These are phyloP conservation scores for Allolobophora icterica DNA, from an alignment of 2,888 invertebrate genomes.

Conservation along the genomic window DNA sequence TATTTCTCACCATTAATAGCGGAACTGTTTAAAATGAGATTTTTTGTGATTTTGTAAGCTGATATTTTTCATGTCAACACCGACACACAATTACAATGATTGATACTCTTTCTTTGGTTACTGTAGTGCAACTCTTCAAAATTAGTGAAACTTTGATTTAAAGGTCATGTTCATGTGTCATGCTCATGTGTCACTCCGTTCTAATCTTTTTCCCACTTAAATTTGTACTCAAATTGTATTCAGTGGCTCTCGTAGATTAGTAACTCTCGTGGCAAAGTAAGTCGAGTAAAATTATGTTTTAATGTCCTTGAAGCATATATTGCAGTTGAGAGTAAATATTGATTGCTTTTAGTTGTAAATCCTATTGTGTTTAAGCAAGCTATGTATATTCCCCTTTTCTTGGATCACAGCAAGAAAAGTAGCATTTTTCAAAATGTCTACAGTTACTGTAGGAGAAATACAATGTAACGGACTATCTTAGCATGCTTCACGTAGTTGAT, in stretches of 20 bases:
- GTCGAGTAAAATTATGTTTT: background rate
- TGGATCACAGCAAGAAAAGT: background rate
- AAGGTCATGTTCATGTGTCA: background rate
- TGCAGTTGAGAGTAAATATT: background rate
- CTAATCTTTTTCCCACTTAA: background rate
- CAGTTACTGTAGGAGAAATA: background rate
- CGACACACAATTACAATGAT: background rate
- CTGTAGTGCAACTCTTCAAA: background rate
- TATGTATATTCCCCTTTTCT: background rate
- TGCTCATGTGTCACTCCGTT: background rate
- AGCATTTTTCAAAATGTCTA: background rate
- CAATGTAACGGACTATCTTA: background rate
- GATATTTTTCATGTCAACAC: background rate
- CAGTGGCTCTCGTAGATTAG: background rate
- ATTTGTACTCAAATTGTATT: background rate
- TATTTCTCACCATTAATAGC: background rate
- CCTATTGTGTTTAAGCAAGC: background rate
- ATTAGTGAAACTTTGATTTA: background rate
- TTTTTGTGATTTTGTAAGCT: background rate
- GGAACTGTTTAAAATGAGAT: background rate
- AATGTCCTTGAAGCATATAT: background rate
- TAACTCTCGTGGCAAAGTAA: background rate
- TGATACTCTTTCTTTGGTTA: too few relatives aligned
- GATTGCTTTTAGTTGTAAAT: constrained; percentile 1
- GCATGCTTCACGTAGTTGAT: background rate